Evolutionary conservation across 2,797 vertebrate species (phyloP).

Genomic region (Acrossocheilus fasciatus): DNA sequence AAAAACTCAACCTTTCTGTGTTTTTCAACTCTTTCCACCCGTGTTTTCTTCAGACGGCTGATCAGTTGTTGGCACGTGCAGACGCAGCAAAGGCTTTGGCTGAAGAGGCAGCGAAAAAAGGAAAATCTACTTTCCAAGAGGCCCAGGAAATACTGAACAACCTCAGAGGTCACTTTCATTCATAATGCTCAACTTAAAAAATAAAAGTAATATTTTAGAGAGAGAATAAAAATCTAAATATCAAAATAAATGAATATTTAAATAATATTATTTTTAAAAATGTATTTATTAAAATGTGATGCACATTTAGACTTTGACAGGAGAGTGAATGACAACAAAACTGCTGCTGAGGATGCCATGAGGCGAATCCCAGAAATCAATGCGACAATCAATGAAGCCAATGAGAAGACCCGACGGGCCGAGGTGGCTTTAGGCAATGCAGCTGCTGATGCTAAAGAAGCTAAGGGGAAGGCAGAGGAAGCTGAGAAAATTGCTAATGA

Average conservation of each 20-base stretch:
- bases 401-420: slow-evolving; percentile 88
- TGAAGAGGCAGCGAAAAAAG: slow-evolving; percentile 92
- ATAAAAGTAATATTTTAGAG: not conserved
- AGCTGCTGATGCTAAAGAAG: slow-evolving; percentile 85
- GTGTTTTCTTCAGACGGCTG: slow-evolving; percentile 84
- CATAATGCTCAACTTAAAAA: too few species aligned
- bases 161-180: slow-evolving; percentile 76
- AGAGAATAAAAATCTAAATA: not conserved
- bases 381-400: slow-evolving; percentile 87
- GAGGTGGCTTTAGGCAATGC: slow-evolving; percentile 88
- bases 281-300: too few species aligned
- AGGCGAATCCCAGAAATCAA: slow-evolving; percentile 90
- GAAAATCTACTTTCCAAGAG: slow-evolving; percentile 87
- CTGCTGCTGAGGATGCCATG: slow-evolving; percentile 91
- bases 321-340: slow-evolving; percentile 97
- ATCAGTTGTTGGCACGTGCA: slow-evolving; percentile 93
- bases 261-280: not conserved
- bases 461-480: slow-evolving; percentile 88
- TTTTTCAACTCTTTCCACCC: not conserved
- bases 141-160: slow-evolving; percentile 91
- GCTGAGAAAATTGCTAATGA: slow-evolving; percentile 88
- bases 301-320: slow-evolving; percentile 87
- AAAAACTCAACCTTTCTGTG: not conserved
- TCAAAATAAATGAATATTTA: not conserved
- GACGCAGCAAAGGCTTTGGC: slow-evolving; percentile 95